Percentiles rank a stretch among this genome's conserved stretches.
phyloP scores from a whole-genome alignment of 2,797 vertebrate genomes.

The Molothrus ater region DNA sequence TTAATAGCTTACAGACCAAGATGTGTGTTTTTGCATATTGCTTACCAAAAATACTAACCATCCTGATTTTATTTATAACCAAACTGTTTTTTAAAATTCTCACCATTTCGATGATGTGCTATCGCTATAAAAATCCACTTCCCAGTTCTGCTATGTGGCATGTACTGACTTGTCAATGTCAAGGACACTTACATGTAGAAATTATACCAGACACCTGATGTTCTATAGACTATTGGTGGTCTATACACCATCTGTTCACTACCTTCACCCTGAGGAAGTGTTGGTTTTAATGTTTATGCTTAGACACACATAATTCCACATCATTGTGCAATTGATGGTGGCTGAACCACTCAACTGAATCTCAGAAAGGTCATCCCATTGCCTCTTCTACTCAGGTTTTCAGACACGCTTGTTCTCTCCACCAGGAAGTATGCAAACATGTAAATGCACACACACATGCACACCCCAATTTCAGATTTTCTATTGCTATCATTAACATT shows the following conservation, averaged over 20 bases:
- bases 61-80: constrained; percentile 54
- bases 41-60: constrained; percentile 27
- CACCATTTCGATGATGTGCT: not conserved
- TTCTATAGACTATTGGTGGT: constrained; percentile 25
- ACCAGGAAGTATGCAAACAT: not conserved
- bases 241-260: constrained; percentile 19
- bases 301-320: not conserved
- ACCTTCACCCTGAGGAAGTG: constrained; percentile 11
- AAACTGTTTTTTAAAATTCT: not conserved
- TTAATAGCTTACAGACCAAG: not conserved
- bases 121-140: constrained; percentile 50
- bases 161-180: constrained; percentile 48
- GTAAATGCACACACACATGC: not conserved
- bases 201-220: not conserved
- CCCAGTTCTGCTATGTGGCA: not conserved
- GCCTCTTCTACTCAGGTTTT: not conserved
- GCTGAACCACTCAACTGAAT: not conserved
- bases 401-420: not conserved
- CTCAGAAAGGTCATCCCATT: not conserved
- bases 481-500: not conserved
- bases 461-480: not conserved
- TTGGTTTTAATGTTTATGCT: not conserved
- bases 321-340: not conserved
- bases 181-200: constrained; percentile 21
- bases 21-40: not conserved